Evolutionary conservation across 2,113 vertebrate species (phyloP), one percentile per base, ranked within the genome.

Genomic region (Psilopogon haemacephalus): DNA sequence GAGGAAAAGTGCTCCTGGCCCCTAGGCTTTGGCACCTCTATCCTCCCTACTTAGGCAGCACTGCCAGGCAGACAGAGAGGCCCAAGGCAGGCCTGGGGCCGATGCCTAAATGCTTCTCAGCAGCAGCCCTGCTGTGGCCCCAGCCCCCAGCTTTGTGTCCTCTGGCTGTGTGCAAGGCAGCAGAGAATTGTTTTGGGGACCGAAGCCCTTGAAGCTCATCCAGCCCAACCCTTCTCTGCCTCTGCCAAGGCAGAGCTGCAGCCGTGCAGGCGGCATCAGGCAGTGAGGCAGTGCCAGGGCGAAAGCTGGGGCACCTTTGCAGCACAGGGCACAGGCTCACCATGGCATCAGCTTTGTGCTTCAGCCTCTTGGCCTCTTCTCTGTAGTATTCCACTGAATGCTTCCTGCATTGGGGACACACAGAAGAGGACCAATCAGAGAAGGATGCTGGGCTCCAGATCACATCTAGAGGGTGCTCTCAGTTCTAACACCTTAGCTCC

Each of bases 311-410:
- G 35, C 55, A 33, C 19, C 7, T 28, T 44, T 59, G 38, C 12
- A 77, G 58, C 33, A 58, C 28, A 33, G 16, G 26, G 12, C 14
- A 40, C 37, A 75, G 26, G 93, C 96, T 96, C 92, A 99, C 99
- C 98, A 98, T 99, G 68, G 97, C 97, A 72, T 99, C 99, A n/a
- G 99, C 99, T 97, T 98, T 99, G 97, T 98, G 98, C 98, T 99
- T 99, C 92, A 99, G 96, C 92, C 88, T 98, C 94, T 98, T 99
- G 83, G 99, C 99, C 95, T 99, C 98, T 93, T 98, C 99, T 59
- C 99, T 97, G 91, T 99, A 98, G 94, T 99, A 96, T 85, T 99
- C 98, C 28, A 98, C 95, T 12, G 98, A 95, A 90, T 97, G 93
- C 46, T 97, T 97, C 92, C 99, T 99, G 92, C 86, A 94, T 94